Percentiles rank a stretch among this genome's conserved stretches.
Evolutionary conservation across 2,113 vertebrate genomes (phyloP).

Genomic region (Mustelus asterias): DNA sequence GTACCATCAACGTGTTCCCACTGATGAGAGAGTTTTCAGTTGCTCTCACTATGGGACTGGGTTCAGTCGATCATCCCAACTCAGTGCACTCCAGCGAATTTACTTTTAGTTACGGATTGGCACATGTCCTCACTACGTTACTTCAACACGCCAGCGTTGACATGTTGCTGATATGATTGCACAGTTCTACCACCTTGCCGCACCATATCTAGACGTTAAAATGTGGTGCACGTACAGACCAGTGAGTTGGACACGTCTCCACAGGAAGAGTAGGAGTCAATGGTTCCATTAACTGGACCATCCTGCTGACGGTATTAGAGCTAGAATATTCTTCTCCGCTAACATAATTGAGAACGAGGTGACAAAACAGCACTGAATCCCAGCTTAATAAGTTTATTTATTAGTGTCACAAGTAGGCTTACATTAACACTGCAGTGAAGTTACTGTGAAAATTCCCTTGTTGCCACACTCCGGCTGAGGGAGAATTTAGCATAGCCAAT

Average conservation of each 20-base stretch:
- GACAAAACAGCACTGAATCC: not conserved
- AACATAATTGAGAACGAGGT: not conserved
- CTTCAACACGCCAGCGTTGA: not conserved
- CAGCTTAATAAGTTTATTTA: too few species aligned
- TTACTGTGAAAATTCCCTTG: too few species aligned
- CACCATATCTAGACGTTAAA: not conserved
- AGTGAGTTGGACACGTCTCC: not conserved
- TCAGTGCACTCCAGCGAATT: too few species aligned
- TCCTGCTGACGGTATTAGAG: not conserved
- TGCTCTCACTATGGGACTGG: too few species aligned
- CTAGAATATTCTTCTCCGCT: not conserved
- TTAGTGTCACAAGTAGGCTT: too few species aligned
- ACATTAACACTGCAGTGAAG: too few species aligned
- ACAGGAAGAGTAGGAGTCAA: not conserved
- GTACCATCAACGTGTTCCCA: too few species aligned
- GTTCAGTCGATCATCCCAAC: too few species aligned
- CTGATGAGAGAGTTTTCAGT: too few species aligned
- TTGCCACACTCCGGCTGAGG: too few species aligned
- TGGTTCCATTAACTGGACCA: not conserved
- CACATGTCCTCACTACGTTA: not conserved
- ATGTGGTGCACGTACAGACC: not conserved
- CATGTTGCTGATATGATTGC: not conserved
- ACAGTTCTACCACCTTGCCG: not conserved
- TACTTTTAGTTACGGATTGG: not conserved
- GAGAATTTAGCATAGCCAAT: too few species aligned